Evolutionary conservation across 2,888 invertebrate species (phyloP).

Genomic region (Chrysotoxum bicinctum): DNA sequence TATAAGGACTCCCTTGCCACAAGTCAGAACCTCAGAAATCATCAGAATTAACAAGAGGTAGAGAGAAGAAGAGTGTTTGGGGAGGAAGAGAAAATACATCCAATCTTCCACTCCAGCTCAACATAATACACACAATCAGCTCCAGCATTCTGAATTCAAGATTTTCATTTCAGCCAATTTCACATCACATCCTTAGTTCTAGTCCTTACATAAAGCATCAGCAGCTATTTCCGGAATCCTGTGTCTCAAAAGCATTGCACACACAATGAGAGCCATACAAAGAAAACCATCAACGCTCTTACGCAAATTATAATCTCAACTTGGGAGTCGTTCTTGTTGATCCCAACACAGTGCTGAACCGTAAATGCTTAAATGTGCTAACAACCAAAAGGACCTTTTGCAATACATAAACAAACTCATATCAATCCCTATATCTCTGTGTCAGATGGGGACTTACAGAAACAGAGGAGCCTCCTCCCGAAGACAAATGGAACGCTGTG

Average conservation of each 20-base stretch:
- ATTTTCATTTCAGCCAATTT: constrained; percentile 40
- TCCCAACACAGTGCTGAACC: constrained; percentile 23
- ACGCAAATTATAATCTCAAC: constrained; percentile 66
- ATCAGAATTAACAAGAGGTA: not conserved
- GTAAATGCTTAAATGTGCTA: constrained; percentile 39
- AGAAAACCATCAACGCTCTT: constrained; percentile 47
- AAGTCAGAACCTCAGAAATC: not conserved
- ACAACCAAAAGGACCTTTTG: constrained; percentile 24
- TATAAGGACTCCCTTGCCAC: constrained; percentile 19
- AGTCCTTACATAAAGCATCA: not conserved
- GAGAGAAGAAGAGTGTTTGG: not conserved
- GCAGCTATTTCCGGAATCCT: constrained; percentile 16
- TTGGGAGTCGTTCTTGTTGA: constrained; percentile 42
- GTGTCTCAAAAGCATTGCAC: constrained; percentile 18
- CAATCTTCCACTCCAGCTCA: constrained; percentile 28
- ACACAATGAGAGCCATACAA: constrained; percentile 3
- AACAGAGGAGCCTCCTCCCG: not conserved
- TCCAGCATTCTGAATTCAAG: constrained; percentile 11
- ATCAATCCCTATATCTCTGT: not conserved
- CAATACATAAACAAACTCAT: constrained; percentile 11
- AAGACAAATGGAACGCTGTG: not conserved
- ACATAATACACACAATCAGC: constrained; percentile 17
- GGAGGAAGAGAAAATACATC: constrained; percentile 19
- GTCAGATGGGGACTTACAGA: not conserved
- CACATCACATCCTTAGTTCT: constrained; percentile 1